Evolutionary conservation across 2,888 invertebrate species (phyloP).

Genomic region (Macrosiphum euphorbiae): DNA sequence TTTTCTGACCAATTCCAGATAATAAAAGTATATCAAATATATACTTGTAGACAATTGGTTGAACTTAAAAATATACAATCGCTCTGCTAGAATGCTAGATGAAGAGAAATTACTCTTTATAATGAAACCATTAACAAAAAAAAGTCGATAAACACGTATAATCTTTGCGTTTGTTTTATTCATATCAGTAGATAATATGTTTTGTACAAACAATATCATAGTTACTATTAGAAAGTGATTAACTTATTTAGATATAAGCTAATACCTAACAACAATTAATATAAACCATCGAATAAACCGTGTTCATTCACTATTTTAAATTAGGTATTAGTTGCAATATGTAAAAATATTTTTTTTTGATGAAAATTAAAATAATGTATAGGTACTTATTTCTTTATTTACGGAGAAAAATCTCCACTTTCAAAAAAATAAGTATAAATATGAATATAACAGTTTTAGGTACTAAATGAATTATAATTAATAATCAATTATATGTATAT

Average conservation of each 20-base stretch:
- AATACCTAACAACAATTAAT: background rate
- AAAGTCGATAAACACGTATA: background rate
- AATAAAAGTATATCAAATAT: background rate
- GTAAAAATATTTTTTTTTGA: background rate
- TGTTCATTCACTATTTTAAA: background rate
- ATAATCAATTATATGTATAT: too few relatives aligned
- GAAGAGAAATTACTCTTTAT: background rate
- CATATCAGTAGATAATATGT: background rate
- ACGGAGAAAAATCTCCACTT: too few relatives aligned
- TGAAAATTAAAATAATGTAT: background rate
- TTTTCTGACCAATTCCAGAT: background rate
- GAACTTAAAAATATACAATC: background rate
- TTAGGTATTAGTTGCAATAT: background rate
- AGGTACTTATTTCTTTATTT: too few relatives aligned
- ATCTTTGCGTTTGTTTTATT: background rate
- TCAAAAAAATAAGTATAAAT: too few relatives aligned
- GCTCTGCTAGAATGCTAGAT: background rate
- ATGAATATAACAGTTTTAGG: too few relatives aligned
- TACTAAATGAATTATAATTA: too few relatives aligned
- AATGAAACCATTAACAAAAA: background rate
- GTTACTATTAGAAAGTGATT: background rate
- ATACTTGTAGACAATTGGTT: background rate
- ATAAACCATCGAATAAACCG: too few relatives aligned
- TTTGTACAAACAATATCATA: background rate
- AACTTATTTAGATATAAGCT: conserved; percentile 13